Conservation (phyloP, 2,888 invertebrate genomes). For the Dicycla oo region DNA sequence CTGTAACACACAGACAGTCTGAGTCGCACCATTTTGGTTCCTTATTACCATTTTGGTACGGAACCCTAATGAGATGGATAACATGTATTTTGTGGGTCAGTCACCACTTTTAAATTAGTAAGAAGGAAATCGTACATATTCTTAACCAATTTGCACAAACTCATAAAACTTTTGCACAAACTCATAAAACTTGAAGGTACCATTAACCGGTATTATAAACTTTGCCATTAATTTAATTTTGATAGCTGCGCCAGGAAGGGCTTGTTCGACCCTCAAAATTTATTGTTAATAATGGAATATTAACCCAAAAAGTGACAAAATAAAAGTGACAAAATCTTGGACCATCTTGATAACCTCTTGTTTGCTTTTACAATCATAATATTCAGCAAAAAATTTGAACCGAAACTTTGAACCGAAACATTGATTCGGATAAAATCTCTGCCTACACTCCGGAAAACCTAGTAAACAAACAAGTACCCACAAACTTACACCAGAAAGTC, state of each 20-base stretch:
- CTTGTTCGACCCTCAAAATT: slow-evolving; percentile 14
- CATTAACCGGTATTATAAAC: neutral
- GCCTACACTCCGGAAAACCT: slow-evolving; percentile 12
- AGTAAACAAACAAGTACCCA: slow-evolving; percentile 52
- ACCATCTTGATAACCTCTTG: slow-evolving; percentile 24
- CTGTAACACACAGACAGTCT: too few species aligned
- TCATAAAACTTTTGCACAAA: slow-evolving; percentile 1
- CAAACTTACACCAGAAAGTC: slow-evolving; percentile 55
- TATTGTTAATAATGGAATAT: neutral
- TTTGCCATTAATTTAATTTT: neutral
- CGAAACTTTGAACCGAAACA: slow-evolving; percentile 13
- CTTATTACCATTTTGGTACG: too few species aligned
- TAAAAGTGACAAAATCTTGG: slow-evolving; percentile 9
- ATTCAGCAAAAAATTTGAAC: slow-evolving; percentile 41
- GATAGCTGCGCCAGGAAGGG: slow-evolving; percentile 11
- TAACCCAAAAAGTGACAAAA: slow-evolving; percentile 15
- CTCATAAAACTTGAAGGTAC: neutral
- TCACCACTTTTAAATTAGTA: neutral
- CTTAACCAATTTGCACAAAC: neutral
- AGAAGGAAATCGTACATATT: neutral
- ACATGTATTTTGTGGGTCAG: too few species aligned
- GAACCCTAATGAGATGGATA: too few species aligned
- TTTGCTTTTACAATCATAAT: neutral
- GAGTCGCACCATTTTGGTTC: too few species aligned
- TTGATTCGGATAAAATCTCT: slow-evolving; percentile 19